Evolutionary conservation across 2,888 invertebrate genomes (phyloP), one percentile per base, ranked within the genome.

Genomic region (Sesia bembeciformis): DNA sequence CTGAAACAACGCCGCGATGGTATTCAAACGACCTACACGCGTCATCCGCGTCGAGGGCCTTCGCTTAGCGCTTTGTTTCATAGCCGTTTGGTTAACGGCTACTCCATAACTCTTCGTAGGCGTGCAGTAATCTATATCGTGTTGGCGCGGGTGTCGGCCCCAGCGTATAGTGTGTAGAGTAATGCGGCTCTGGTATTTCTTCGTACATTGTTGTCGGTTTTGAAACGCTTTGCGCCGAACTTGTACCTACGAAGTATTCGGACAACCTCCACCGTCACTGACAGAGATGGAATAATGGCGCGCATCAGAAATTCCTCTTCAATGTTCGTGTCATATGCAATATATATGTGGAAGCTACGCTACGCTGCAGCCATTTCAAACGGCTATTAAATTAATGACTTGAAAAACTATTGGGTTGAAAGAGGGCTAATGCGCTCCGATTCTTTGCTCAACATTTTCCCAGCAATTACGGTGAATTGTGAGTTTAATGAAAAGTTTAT

Each of bases 401-500:
- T 46, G 46, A 46, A 46, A 67, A 72, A 67, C 62, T 64, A 60
- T 56, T 61, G 61, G 63, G 63, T 65, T 70, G 65, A 46, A 46
- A 23, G 66, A 67, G 69, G 68, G 60, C 68, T 63, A 65, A 72
- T 71, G 67, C 64, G 54, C 59, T 61, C 62, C 70, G 67, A 75
- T 69, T 70, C 68, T 65, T 69, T 69, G 65, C 63, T 62, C 61
- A 61, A 59, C 63, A 58, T 60, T 56, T 68, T 62, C 59, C 50
- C 56, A 53, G 62, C 66, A 66, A 78, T 82, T 77, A 78, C 68
- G 57, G 58, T 64, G 65, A 71, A 74, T 66, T 65, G 68, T 66
- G 67, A 67, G 63, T 72, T 70, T 78, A 81, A 84, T 80, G 72
- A 74, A 81, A 82, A 76, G 70, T 71, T 78, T 76, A 80, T 79